Conservation (phyloP, 1,140 invertebrate genomes). For the Drosophila ohnishii region DNA sequence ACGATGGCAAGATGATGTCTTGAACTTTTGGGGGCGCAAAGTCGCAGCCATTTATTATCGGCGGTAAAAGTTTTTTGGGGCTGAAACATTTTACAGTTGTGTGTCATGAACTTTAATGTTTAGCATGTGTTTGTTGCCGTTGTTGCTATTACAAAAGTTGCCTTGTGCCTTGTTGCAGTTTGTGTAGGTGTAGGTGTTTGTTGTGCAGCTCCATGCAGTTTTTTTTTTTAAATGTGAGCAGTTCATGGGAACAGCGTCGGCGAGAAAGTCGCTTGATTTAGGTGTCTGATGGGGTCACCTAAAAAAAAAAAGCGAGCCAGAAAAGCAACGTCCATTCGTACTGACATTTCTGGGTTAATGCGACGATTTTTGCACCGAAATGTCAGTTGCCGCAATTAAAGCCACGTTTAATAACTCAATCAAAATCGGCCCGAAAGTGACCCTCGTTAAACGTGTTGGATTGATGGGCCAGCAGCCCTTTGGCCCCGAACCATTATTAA, state of each 20-base stretch:
- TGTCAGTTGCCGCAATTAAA: slow-evolving; percentile 61
- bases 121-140: slow-evolving; percentile 57
- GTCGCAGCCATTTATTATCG: slow-evolving; percentile 76
- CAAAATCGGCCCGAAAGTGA: slow-evolving; percentile 40
- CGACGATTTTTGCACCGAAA: slow-evolving; percentile 54
- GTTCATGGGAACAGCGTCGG: slow-evolving; percentile 70
- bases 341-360: slow-evolving; percentile 76
- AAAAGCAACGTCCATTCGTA: slow-evolving; percentile 34
- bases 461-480: slow-evolving; percentile 31
- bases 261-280: slow-evolving; percentile 67
- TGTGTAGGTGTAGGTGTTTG: slow-evolving; percentile 22
- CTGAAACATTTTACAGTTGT: slow-evolving; percentile 80
- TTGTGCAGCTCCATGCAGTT: slow-evolving; percentile 42
- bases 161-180: slow-evolving; percentile 7
- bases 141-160: slow-evolving; percentile 50
- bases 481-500: slow-evolving; percentile 56
- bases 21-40: slow-evolving; percentile 80
- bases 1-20: slow-evolving; percentile 45
- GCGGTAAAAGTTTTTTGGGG: slow-evolving; percentile 70
- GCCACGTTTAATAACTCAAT: slow-evolving; percentile 77
- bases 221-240: slow-evolving; percentile 77
- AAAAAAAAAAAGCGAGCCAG: slow-evolving; percentile 33
- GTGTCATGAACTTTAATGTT: slow-evolving; percentile 80
- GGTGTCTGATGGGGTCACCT: slow-evolving; percentile 54
- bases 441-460: slow-evolving; percentile 56